These are phyloP conservation scores for Alaudala cheleensis DNA, from an alignment of 2,113 vertebrate genomes.

Conservation along the genomic window DNA sequence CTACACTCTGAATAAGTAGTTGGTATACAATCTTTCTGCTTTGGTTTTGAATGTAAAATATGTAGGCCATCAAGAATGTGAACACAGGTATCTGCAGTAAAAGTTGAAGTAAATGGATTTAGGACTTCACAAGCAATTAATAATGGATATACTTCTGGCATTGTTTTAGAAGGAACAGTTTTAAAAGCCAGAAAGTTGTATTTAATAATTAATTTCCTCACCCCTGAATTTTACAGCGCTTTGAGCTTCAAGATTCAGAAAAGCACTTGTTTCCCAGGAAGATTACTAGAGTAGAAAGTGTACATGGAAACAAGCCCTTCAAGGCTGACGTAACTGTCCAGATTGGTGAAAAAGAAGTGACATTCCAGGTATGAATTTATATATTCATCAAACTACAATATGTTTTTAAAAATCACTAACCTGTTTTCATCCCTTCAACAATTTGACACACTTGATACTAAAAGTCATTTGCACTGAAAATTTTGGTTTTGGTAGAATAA, in stretches of 20 bases:
- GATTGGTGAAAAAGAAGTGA: constrained; percentile 77
- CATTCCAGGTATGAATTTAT: constrained; percentile 81
- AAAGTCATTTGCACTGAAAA: background rate
- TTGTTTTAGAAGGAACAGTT: background rate
- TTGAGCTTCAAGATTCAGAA: constrained; percentile 84
- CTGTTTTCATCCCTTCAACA: background rate
- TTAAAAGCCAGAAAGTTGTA: background rate
- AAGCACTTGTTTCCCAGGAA: constrained; percentile 59
- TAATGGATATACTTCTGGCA: background rate
- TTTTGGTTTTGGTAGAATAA: background rate
- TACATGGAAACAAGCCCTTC: constrained; percentile 9
- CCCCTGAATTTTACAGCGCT: constrained; percentile 76
- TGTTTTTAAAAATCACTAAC: background rate
- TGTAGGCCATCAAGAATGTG: background rate
- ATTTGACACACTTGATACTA: background rate
- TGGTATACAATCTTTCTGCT: background rate
- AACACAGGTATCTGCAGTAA: background rate
- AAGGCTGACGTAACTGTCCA: constrained; percentile 81
- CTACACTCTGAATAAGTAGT: background rate
- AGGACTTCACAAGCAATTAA: background rate
- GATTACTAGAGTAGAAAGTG: constrained; percentile 73
- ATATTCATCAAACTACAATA: background rate
- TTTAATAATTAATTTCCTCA: background rate
- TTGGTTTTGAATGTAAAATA: background rate
- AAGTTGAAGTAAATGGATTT: background rate